Percentiles rank a stretch among this genome's conserved stretches.
These are phyloP conservation scores for Staurois parvus DNA, from an alignment of 2,797 vertebrate genomes.

Conservation along the genomic window DNA sequence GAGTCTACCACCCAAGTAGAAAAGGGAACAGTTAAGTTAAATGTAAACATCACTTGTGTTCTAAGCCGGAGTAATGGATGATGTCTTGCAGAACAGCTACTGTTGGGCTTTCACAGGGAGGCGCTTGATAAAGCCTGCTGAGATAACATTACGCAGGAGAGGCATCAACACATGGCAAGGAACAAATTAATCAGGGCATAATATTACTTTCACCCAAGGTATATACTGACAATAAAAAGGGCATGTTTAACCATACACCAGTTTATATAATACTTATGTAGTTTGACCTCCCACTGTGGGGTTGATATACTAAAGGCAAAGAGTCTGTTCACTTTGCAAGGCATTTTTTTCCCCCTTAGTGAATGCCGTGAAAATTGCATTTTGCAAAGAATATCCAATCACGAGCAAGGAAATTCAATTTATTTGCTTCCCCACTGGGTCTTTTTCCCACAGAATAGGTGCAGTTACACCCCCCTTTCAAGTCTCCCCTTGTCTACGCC, in stretches of 20 bases:
- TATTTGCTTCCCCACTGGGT: too few relatives aligned
- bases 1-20: slow-evolving; percentile 54
- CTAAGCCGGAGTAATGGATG: slow-evolving; percentile 35
- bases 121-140: slow-evolving; percentile 26
- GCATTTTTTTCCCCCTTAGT: too few relatives aligned
- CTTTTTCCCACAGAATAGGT: too few relatives aligned
- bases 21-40: slow-evolving; percentile 50
- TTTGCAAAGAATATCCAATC: too few relatives aligned
- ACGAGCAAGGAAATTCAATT: too few relatives aligned
- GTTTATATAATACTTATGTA: background rate
- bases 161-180: slow-evolving; percentile 29
- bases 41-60: slow-evolving; percentile 58
- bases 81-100: slow-evolving; percentile 59
- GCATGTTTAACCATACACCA: background rate
- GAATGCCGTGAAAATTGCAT: too few relatives aligned
- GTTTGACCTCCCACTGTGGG: too few relatives aligned
- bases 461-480: too few relatives aligned
- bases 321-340: too few relatives aligned
- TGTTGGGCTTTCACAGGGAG: slow-evolving; percentile 42
- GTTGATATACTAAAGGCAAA: too few relatives aligned
- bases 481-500: too few relatives aligned
- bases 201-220: background rate
- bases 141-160: slow-evolving; percentile 40
- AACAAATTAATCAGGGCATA: slow-evolving; percentile 16
- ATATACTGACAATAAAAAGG: background rate